Evolutionary conservation across 2,888 invertebrate genomes (phyloP).

Genomic region (Globia sparganii): DNA sequence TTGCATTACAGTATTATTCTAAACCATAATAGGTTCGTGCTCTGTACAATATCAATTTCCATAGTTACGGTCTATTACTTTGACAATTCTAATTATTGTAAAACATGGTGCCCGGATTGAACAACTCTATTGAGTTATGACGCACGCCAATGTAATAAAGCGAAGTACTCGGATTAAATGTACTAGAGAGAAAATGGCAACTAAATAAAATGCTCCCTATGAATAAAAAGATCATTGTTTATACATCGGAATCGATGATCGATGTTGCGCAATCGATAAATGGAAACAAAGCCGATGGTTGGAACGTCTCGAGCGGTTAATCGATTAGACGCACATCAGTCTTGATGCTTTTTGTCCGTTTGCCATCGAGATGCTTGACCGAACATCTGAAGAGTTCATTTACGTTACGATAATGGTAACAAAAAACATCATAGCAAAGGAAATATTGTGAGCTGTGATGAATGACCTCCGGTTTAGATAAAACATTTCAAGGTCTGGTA

Average conservation of each 20-base stretch:
- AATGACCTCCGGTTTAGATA: conserved; percentile 59
- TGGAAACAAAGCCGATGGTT: conserved; percentile 74
- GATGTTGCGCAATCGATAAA: conserved; percentile 77
- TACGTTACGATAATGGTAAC: conserved; percentile 65
- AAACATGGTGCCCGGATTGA: conserved; percentile 51
- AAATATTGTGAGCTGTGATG: conserved; percentile 56
- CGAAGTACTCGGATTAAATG: conserved; percentile 31
- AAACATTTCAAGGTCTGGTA: conserved; percentile 53
- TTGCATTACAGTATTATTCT: conserved; percentile 41
- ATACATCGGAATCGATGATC: conserved; percentile 53
- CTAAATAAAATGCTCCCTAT: conserved; percentile 41
- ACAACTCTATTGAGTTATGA: conserved; percentile 60
- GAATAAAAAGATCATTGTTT: conserved; percentile 60
- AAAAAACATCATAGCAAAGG: conserved; percentile 61
- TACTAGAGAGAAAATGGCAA: conserved; percentile 42
- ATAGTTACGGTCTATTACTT: conserved; percentile 58
- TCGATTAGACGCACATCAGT: conserved; percentile 76
- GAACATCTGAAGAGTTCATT: conserved; percentile 75
- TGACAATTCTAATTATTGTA: conserved; percentile 62
- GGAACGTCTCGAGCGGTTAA: conserved; percentile 75
- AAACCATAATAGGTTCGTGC: conserved; percentile 46
- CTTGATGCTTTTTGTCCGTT: conserved; percentile 72
- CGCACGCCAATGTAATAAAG: conserved; percentile 42
- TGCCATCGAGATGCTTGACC: conserved; percentile 71
- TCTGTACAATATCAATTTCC: conserved; percentile 52